These are phyloP conservation scores for Acrossocheilus fasciatus DNA, from an alignment of 2,797 vertebrate genomes.

Conservation along the genomic window DNA sequence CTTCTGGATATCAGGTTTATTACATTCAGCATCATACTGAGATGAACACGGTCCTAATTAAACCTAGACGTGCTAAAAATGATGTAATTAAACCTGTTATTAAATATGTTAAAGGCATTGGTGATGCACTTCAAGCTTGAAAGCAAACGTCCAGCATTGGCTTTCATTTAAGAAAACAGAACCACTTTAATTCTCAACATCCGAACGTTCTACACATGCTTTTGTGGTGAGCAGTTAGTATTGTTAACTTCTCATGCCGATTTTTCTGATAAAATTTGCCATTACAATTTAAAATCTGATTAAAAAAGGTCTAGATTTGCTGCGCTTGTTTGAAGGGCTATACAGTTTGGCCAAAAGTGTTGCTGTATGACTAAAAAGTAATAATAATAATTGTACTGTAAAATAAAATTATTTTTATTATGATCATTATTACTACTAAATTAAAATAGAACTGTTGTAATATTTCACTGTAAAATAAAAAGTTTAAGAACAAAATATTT, in stretches of 20 bases:
- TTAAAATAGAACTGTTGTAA: background rate
- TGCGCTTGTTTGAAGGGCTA: background rate
- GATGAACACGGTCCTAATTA: background rate
- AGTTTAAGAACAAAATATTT: background rate
- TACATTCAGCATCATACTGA: background rate
- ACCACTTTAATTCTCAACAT: background rate
- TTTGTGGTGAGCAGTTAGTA: too few relatives aligned
- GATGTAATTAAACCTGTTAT: background rate
- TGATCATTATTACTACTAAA: background rate
- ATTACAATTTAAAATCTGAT: background rate
- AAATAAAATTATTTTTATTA: background rate
- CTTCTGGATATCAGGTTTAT: background rate
- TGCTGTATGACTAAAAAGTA: background rate
- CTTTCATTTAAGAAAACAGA: slow-evolving; percentile 25
- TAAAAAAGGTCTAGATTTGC: background rate
- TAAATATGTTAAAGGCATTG: slow-evolving; percentile 11
- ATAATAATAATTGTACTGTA: background rate
- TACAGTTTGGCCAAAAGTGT: background rate
- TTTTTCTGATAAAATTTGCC: background rate
- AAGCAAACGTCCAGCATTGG: slow-evolving; percentile 46
- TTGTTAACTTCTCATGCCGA: too few relatives aligned
- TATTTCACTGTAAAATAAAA: background rate
- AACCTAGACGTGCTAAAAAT: background rate
- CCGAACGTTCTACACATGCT: too few relatives aligned
- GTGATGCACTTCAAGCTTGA: slow-evolving; percentile 4